Base-by-base conservation (phyloP, 2,113 vertebrate genomes). In the Dendrocopos noguchii region DNA sequence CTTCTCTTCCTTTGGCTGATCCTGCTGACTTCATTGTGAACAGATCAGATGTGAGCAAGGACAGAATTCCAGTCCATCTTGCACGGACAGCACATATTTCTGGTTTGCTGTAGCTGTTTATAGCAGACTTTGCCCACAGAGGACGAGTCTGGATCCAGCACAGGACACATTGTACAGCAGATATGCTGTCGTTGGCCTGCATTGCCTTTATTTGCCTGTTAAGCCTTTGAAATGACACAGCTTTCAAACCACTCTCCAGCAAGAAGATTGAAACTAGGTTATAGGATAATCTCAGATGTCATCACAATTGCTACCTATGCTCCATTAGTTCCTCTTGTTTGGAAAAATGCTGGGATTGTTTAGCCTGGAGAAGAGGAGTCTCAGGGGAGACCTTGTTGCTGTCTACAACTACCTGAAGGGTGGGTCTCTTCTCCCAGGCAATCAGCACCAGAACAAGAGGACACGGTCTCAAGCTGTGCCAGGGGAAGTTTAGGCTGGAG, bases 81-180 rank as follows among this genome's bases (percentile, higher is more conserved):
- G 79, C 64, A 60, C 76, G 83, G 87, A 83, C 90, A 95, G 85
- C 76, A 90, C 82, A 88, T 93, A 94, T 95, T 95, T 95, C 94
- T 95, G 82, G 17, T 88, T 87, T 88, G 61, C 82, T 90, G 75
- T 87, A 83, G 71, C 56, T 65, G 72, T 88, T 95, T 91, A 39
- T 94, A 52, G 67, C 85, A 80, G 28, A 80, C 6, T 44, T 71
- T 83, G 80, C 85, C 77, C 42, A 80, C 46, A 74, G 65, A 80
- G 33, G 80, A 67, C 91, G 93, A 93, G 60, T 83, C 68, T 88
- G 53, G 21, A 71, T 83, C 52, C 68, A 71, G 60, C 0, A 0
- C 56, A 29, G 55, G 72, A 44, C 64, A 56, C 22, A 10, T 56
- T 6, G 2, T 74, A 70, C 56, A 91, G 73, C 24, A 90, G 71